Percentiles rank a stretch among this genome's conserved stretches.
phyloP scores from a whole-genome alignment of 2,888 invertebrate genomes.

The Elmis aenea region DNA sequence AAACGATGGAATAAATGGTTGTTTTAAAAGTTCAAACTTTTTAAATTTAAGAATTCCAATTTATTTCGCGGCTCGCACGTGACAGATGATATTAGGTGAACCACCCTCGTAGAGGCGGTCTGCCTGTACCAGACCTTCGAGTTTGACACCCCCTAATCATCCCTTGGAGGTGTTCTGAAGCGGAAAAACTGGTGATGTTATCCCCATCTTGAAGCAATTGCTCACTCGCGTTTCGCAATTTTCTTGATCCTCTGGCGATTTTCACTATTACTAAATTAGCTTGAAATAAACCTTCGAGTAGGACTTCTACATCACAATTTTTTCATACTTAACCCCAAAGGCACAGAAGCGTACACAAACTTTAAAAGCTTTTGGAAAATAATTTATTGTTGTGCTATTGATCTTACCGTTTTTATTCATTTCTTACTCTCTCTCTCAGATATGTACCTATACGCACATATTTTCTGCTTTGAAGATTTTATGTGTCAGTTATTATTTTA shows the following conservation, averaged over 20 bases:
- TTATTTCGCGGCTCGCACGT: slow-evolving; percentile 28
- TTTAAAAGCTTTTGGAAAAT: too few relatives aligned
- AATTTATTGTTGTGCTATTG: too few relatives aligned
- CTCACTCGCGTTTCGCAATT: slow-evolving; percentile 13
- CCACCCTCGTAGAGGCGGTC: slow-evolving; percentile 19
- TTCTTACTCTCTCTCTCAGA: too few relatives aligned
- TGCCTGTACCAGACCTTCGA: slow-evolving; percentile 17
- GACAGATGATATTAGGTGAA: slow-evolving; percentile 26
- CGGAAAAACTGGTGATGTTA: slow-evolving; percentile 20
- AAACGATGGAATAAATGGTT: slow-evolving; percentile 26
- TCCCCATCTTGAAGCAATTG: slow-evolving; percentile 16
- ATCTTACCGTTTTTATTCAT: too few relatives aligned
- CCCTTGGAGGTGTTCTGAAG: slow-evolving; percentile 16
- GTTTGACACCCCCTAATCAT: slow-evolving; percentile 18
- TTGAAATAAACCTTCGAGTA: too few relatives aligned
- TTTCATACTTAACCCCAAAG: too few relatives aligned
- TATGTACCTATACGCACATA: too few relatives aligned
- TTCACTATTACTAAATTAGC: slow-evolving; percentile 16
- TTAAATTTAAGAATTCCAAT: slow-evolving; percentile 33
- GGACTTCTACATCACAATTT: too few relatives aligned
- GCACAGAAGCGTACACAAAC: too few relatives aligned
- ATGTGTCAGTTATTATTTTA: too few relatives aligned
- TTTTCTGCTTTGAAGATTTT: too few relatives aligned
- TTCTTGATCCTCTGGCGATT: slow-evolving; percentile 12
- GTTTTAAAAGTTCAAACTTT: slow-evolving; percentile 31